Evolutionary conservation across 92 coral and sea anemone genomes (phyloP), one percentile per base, ranked within the genome.

Genomic region (Siderastrea radians): DNA sequence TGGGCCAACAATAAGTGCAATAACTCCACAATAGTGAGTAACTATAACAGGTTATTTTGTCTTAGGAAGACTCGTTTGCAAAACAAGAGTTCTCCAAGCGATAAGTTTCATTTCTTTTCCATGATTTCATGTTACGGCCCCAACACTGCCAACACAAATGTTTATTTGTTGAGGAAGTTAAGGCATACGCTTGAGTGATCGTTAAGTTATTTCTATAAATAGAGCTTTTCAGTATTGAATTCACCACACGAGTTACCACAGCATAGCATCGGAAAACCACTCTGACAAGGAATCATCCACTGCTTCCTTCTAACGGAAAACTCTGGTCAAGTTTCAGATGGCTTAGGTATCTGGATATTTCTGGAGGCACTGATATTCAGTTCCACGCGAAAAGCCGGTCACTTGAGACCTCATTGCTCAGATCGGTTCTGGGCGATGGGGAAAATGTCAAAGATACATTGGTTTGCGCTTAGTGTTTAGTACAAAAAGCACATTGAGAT

Each of bases 31-130:
- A 60, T 57, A 47, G 73, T 52, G 12, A 49, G 53, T 54, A 51
- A 74, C 72, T 38, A 46, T n/a, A 50, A 64, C 87, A 73, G 87
- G 79, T 84, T 84, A 84, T 74, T 84, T 84, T 84, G 87, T 84
- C 87, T 84, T 43, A 47, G 44, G 15, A 8, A 62, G 54, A 53
- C 13, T 74, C 81, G 87, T 50, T 73, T 73, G 65, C 16, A 63
- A 74, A 84, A 73, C 70, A 49, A 74, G 74, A 62, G 81, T 50
- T 52, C 51, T 74, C 62, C 80, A 84, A 74, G 80, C 87, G 81
- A 84, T 51, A 84, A 60, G 72, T 57, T 62, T 84, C 73, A 84
- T 84, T 73, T 84, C 87, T 84, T 52, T 84, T 63, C 80, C 50
- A 84, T 84, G 87, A 84, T 73, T 84, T 84, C 80, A 84, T 84